A percentile compares a stretch with the other conserved stretches of the same genome.
Evolutionary conservation across 2,797 vertebrate species (phyloP).

Genomic region (Falco rusticolus): DNA sequence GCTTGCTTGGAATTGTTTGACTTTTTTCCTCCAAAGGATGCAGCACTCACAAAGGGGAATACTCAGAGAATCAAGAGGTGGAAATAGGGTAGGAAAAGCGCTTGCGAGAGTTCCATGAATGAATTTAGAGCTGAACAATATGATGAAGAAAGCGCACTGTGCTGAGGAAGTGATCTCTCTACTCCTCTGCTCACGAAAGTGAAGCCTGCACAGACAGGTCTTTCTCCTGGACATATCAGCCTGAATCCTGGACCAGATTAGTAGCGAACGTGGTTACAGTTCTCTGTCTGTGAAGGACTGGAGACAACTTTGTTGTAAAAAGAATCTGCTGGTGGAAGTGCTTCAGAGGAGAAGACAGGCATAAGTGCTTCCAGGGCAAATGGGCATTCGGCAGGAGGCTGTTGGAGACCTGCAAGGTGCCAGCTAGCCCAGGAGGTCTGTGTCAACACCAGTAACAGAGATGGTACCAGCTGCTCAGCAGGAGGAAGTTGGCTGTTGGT

Average conservation of each 20-base stretch:
- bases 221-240: background rate
- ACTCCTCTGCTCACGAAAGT: background rate
- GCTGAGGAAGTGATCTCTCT: background rate
- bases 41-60: background rate
- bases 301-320: background rate
- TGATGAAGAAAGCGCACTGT: background rate
- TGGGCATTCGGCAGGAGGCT: background rate
- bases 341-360: background rate
- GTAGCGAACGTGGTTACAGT: background rate
- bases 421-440: background rate
- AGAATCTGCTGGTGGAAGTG: background rate
- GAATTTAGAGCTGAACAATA: background rate
- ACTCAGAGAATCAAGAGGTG: background rate
- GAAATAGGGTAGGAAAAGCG: background rate
- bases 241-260: background rate
- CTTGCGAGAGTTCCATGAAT: rapidly evolving
- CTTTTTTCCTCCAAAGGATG: background rate
- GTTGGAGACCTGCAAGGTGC: background rate
- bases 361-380: background rate
- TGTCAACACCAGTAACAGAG: background rate
- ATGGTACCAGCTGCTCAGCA: background rate
- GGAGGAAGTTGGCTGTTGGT: background rate
- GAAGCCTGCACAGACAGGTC: background rate
- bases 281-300: background rate
- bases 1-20: background rate